Conservation (phyloP, 1,140 invertebrate species). For the Rhysida immarginata region DNA sequence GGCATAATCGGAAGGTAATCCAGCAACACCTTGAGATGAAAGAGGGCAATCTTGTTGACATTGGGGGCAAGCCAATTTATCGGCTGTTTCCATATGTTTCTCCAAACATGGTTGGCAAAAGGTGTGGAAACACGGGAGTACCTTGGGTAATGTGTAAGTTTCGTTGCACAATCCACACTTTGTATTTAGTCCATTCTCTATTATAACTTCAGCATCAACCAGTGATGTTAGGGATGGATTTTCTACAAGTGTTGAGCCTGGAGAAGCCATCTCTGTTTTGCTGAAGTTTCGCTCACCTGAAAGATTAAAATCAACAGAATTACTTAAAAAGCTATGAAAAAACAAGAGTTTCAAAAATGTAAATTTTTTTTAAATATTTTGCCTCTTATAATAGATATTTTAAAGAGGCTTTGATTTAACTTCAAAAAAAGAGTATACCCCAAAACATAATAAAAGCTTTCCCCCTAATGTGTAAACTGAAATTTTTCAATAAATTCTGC, state of each 20-base stretch:
- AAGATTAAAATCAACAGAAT: not conserved
- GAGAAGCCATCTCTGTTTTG: conserved; percentile 3
- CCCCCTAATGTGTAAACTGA: no score
- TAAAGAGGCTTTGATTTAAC: no score
- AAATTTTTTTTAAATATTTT: no score
- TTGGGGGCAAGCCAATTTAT: conserved; percentile 64
- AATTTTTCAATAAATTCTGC: no score
- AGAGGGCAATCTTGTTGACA: conserved; percentile 56
- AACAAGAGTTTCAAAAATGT: no score
- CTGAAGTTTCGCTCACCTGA: not conserved
- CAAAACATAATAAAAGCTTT: no score
- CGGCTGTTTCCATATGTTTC: conserved; percentile 35
- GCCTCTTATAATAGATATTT: no score
- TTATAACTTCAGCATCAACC: not conserved
- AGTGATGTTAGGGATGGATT: not conserved
- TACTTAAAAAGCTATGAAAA: no score
- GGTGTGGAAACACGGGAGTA: conserved; percentile 62
- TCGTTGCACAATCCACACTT: conserved; percentile 70
- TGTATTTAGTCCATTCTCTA: conserved; percentile 26
- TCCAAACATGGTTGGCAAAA: conserved; percentile 67
- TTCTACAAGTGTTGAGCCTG: conserved; percentile 1
- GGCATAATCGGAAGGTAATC: conserved; percentile 49
- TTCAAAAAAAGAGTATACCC: no score
- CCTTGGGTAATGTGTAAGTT: conserved; percentile 49
- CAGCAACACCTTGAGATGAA: conserved; percentile 35